These are phyloP conservation scores for Acanthurus lineatus DNA, from an alignment of 2,797 vertebrate genomes.

Conservation along the genomic window DNA sequence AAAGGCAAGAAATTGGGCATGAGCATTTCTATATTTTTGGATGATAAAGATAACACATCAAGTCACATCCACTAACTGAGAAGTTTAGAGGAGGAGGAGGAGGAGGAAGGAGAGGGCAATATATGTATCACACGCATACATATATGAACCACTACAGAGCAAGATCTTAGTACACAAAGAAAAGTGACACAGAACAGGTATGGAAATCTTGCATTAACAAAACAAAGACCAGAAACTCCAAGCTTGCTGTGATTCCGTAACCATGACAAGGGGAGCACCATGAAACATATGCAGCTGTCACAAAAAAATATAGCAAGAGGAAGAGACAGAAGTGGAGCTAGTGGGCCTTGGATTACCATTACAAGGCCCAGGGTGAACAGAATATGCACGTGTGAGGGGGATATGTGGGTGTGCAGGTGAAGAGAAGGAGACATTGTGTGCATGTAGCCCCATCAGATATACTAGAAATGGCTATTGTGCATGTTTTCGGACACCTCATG, in stretches of 20 bases:
- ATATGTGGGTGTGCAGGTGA: slow-evolving; percentile 78
- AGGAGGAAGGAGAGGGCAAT: slow-evolving; percentile 75
- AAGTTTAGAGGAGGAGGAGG: slow-evolving; percentile 60
- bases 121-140: slow-evolving; percentile 87
- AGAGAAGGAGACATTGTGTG: slow-evolving; percentile 70
- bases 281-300: slow-evolving; percentile 82
- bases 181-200: slow-evolving; percentile 87
- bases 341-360: slow-evolving; percentile 89
- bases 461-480: slow-evolving; percentile 60
- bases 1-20: slow-evolving; percentile 50
- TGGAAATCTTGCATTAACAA: slow-evolving; percentile 86
- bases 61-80: slow-evolving; percentile 77
- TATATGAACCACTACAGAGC: slow-evolving; percentile 86
- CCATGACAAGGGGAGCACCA: slow-evolving; percentile 94
- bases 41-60: slow-evolving; percentile 68
- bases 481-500: slow-evolving; percentile 57
- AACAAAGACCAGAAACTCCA: slow-evolving; percentile 90
- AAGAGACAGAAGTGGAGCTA: slow-evolving; percentile 74
- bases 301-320: slow-evolving; percentile 74
- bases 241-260: slow-evolving; percentile 94
- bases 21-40: slow-evolving; percentile 48
- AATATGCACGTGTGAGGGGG: slow-evolving; percentile 79
- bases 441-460: slow-evolving; percentile 56
- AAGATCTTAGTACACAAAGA: slow-evolving; percentile 91
- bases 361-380: slow-evolving; percentile 88